Conservation (phyloP, 2,113 vertebrate species). For the Macroglossus sobrinus region DNA sequence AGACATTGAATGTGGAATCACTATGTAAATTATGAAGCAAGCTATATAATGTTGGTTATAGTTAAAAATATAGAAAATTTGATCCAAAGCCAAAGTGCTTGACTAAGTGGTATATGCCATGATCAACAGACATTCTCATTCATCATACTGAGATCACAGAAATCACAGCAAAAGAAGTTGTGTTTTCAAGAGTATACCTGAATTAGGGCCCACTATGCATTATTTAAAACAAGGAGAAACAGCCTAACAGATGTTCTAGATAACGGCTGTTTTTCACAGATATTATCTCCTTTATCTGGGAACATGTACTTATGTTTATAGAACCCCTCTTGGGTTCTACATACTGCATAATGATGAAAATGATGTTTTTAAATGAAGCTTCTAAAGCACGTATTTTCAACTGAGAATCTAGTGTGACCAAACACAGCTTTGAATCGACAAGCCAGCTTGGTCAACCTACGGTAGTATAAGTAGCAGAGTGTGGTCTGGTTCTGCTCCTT, state of each 20-base stretch:
- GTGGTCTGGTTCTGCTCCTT: background rate
- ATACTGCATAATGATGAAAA: conserved; percentile 11
- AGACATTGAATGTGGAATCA: conserved; percentile 7
- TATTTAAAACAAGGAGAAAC: conserved; percentile 42
- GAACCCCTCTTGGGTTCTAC: conserved; percentile 43
- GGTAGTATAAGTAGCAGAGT: fast-evolving
- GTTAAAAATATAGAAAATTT: conserved; percentile 66
- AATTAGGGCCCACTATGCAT: background rate
- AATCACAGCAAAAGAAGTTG: background rate
- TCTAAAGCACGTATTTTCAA: background rate
- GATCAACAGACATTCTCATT: conserved; percentile 37
- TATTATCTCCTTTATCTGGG: conserved; percentile 51
- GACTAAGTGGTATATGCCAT: conserved; percentile 45
- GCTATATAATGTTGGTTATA: conserved; percentile 49
- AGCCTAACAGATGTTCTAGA: conserved; percentile 60
- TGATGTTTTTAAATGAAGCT: conserved; percentile 26
- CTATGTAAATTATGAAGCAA: conserved; percentile 59
- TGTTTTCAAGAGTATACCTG: background rate
- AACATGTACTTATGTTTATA: conserved; percentile 55
- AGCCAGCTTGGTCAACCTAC: background rate
- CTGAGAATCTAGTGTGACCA: background rate
- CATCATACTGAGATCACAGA: conserved; percentile 18
- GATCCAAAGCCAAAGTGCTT: conserved; percentile 53
- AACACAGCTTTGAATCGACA: background rate
- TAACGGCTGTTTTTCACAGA: conserved; percentile 47